Percentiles rank a stretch among this genome's conserved stretches.
Conservation (phyloP, 2,113 vertebrate genomes). For the Panthera leo region DNA sequence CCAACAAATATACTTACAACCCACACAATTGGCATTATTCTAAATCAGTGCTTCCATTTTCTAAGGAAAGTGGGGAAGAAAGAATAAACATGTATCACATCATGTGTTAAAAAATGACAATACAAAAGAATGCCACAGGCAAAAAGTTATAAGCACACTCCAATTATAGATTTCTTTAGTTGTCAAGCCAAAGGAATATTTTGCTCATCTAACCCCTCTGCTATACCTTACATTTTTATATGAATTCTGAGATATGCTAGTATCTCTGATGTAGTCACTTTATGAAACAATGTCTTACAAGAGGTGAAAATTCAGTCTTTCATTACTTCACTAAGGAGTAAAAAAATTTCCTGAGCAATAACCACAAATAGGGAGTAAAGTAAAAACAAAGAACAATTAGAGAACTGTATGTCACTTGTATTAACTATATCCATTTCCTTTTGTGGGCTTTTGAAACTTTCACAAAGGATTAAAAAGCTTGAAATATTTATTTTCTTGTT, state of each 20-base stretch:
- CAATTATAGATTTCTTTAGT: neutral
- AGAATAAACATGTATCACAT: neutral
- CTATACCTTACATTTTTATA: neutral
- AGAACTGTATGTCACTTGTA: neutral
- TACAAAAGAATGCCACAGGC: neutral
- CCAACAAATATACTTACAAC: neutral
- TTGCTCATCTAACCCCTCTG: neutral
- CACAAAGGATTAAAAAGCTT: slow-evolving; percentile 20
- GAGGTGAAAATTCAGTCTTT: neutral
- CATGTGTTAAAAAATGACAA: neutral
- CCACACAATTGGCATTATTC: neutral
- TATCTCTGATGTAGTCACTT: neutral
- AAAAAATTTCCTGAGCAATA: slow-evolving; percentile 19
- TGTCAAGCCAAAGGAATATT: slow-evolving; percentile 35
- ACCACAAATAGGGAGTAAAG: neutral
- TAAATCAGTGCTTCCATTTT: neutral
- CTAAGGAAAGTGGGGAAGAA: neutral
- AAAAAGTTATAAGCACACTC: neutral
- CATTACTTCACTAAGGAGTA: neutral
- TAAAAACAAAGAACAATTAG: slow-evolving; percentile 8
- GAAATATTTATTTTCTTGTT: slow-evolving; percentile 48
- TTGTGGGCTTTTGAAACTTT: neutral
- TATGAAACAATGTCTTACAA: neutral
- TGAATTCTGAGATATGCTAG: neutral
- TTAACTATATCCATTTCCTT: slow-evolving; percentile 13